These are phyloP conservation scores for Xiphophorus birchmanni DNA, from an alignment of 2,797 vertebrate species.

Conservation along the genomic window DNA sequence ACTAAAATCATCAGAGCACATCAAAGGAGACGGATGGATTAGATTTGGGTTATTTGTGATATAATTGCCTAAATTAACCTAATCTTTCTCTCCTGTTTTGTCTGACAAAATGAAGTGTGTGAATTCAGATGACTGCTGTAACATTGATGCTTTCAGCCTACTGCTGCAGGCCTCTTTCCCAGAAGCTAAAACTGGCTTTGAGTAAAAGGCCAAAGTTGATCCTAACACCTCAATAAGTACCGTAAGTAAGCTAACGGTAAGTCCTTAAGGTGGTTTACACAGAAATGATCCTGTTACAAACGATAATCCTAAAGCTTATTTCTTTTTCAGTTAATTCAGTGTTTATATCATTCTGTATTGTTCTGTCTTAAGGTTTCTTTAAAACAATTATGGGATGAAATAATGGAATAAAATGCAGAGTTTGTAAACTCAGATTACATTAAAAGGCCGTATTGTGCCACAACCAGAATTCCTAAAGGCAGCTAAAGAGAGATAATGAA, in stretches of 20 bases:
- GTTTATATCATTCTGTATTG: neutral
- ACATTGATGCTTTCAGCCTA: neutral
- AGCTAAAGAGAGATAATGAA: neutral
- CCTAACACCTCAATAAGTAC: neutral
- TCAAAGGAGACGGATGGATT: constrained; percentile 11
- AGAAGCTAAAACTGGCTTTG: constrained; percentile 4
- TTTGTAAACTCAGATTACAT: neutral
- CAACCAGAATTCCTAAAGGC: neutral
- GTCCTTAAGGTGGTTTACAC: neutral
- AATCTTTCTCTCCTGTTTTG: neutral
- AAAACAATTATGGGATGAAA: neutral
- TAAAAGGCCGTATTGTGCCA: neutral
- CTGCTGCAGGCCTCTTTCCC: neutral
- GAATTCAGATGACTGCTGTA: neutral
- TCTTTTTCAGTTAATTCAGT: neutral
- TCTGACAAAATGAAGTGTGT: neutral
- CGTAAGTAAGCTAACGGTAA: neutral
- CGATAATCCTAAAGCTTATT: neutral
- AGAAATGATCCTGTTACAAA: neutral
- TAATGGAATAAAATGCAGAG: neutral
- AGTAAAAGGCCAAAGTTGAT: neutral
- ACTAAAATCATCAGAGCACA: constrained; percentile 6
- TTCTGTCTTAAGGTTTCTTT: neutral
- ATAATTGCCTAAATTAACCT: neutral
- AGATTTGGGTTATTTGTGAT: constrained; percentile 7